Evolutionary conservation across 2,113 vertebrate species (phyloP), one percentile per base, ranked within the genome.

Genomic region (Triplophysa siluroides): DNA sequence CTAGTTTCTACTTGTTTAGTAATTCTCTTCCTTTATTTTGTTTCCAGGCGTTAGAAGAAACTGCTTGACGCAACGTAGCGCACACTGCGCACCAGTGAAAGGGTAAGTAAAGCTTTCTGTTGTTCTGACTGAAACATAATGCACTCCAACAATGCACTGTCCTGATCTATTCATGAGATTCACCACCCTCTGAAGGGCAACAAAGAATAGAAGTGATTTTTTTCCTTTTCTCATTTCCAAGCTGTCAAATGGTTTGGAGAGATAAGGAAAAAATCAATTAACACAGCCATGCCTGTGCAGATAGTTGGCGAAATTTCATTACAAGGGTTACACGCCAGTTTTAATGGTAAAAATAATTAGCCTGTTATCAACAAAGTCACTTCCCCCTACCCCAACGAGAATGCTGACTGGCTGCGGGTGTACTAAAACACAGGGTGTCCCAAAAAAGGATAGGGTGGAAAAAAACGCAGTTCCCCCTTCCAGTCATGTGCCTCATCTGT

Each of bases 401-500:
- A 82, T 29, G 84, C 77, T 80, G 81, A 21, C 84, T 78, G 79
- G 78, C 83, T 84, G 73, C 14, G 21, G 29, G 73, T 24, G 71
- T 54, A 21, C 70, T 74, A 64, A 76, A 76, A 50, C 60, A 76
- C 50, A 74, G 76, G 50, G 70, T 63, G 79, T 81, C 82, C 45
- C 78, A 77, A 81, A 12, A 83, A 72, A 68, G 69, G 66, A 78
- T 73, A 64, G 56, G 69, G 78, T 76, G 76, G 65, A 73, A 52
- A 23, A 38, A 47, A 78, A 50, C 58, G 70, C 78, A 64, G 68
- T 76, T 75, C 76, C 76, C 54, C 78, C 71, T 80, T 65, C 65
- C 61, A 78, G 63, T 69, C 81, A 80, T 71, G 78, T 66, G 86
- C 78, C 86, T 87, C 89, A 91, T 90, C 91, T 91, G 91, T 89